Percentiles rank a stretch among this genome's conserved stretches.
Conservation (phyloP, 2,888 invertebrate genomes). For the Orthosia gracilis region DNA sequence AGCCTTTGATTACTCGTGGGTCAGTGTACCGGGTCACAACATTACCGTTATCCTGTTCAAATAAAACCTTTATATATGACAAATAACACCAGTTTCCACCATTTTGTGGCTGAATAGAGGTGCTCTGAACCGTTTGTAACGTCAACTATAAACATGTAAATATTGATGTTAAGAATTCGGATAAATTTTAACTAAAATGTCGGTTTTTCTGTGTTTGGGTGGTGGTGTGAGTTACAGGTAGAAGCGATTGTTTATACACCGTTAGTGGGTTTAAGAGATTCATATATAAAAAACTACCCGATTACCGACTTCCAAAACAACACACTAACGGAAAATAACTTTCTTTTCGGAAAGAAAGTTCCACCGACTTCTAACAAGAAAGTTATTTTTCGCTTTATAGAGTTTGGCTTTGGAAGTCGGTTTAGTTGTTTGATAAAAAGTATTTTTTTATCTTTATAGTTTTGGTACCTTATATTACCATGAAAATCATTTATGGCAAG, state of each 20-base stretch:
- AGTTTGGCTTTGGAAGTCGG: no score
- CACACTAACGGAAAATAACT: no score
- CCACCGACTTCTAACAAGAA: no score
- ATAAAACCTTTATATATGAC: constrained; percentile 53
- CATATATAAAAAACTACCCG: no score
- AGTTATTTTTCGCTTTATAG: no score
- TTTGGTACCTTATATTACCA: no score
- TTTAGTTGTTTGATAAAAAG: no score
- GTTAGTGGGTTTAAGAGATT: neutral
- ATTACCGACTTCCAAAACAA: no score
- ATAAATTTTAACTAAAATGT: constrained; percentile 79
- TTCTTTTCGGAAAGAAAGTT: no score
- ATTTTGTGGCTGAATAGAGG: constrained; percentile 14
- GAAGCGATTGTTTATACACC: neutral
- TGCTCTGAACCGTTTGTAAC: constrained; percentile 48
- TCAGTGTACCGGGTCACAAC: constrained; percentile 22
- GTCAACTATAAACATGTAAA: constrained; percentile 82
- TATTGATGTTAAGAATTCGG: constrained; percentile 82
- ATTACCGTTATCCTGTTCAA: constrained; percentile 54
- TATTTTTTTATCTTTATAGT: no score
- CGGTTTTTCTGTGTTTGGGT: constrained; percentile 57
- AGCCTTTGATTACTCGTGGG: constrained; percentile 9
- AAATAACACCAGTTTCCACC: constrained; percentile 44
- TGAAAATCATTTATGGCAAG: no score
- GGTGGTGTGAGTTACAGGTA: constrained; percentile 14